Conservation (phyloP, 1,140 invertebrate genomes). For the Ips nitidus region DNA sequence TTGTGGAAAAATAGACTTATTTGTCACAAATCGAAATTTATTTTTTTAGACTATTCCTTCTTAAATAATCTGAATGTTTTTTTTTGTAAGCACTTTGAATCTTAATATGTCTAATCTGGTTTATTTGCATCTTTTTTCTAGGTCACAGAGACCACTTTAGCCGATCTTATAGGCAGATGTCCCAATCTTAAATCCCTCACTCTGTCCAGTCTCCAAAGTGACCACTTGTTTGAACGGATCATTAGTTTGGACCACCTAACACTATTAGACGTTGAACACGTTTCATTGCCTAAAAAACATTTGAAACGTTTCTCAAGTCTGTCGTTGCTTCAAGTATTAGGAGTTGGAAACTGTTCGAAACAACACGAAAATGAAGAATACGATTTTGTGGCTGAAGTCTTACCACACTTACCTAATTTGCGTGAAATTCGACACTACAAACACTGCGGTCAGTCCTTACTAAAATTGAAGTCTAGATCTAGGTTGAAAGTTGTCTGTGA, state of each 20-base stretch:
- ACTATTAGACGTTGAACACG: constrained; percentile 57
- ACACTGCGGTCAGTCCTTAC: constrained; percentile 62
- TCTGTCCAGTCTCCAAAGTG: constrained; percentile 56
- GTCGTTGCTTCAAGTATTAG: constrained; percentile 13
- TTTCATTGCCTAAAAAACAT: neutral
- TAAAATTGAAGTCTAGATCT: constrained; percentile 51
- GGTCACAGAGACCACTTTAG: constrained; percentile 9
- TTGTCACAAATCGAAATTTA: neutral
- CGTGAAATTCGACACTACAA: constrained; percentile 64
- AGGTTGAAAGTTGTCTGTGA: constrained; percentile 60
- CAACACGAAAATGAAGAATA: constrained; percentile 45
- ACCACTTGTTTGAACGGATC: constrained; percentile 60
- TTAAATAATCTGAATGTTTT: too few species aligned
- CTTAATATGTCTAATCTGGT: too few species aligned
- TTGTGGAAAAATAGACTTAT: neutral
- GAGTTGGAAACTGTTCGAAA: constrained; percentile 58
- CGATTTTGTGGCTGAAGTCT: constrained; percentile 56
- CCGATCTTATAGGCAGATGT: constrained; percentile 12
- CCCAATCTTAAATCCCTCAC: constrained; percentile 9
- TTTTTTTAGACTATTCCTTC: too few species aligned
- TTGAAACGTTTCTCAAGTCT: constrained; percentile 3
- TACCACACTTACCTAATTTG: constrained; percentile 61
- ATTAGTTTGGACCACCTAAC: constrained; percentile 59
- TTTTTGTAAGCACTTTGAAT: too few species aligned
- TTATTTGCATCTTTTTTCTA: constrained; percentile 8